Conservation (phyloP, 2,888 invertebrate genomes). For the Rambutsinella grinnellia region DNA sequence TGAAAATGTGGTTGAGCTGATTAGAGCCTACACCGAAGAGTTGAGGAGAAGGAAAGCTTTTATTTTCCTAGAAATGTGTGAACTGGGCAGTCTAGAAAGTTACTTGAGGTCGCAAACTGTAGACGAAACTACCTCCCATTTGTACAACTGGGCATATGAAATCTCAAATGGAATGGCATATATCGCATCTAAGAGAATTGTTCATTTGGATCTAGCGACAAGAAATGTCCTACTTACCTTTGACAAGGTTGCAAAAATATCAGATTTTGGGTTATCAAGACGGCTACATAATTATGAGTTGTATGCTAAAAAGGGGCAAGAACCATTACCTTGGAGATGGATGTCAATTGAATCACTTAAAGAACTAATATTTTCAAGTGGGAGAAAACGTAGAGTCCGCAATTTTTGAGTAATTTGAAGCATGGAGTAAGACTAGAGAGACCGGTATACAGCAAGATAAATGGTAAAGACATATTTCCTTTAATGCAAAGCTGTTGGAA, state of each 20-base stretch:
- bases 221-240: neutral
- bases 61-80: no score
- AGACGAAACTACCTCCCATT: no score
- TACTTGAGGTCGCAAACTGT: no score
- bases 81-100: no score
- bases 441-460: no score
- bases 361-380: neutral
- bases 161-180: slow-evolving; percentile 12
- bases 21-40: slow-evolving; percentile 9
- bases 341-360: neutral
- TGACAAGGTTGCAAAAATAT: neutral
- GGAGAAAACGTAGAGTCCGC: no score
- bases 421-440: no score
- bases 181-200: neutral
- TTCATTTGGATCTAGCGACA: neutral
- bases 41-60: neutral
- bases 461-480: no score
- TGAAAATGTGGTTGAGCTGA: slow-evolving; percentile 2
- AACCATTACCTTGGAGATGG: neutral
- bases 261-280: neutral
- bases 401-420: no score
- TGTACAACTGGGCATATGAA: neutral
- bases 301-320: neutral
- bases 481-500: no score
- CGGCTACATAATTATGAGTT: neutral